These are phyloP conservation scores for Takifugu flavidus DNA, from an alignment of 2,113 vertebrate species.

Conservation along the genomic window DNA sequence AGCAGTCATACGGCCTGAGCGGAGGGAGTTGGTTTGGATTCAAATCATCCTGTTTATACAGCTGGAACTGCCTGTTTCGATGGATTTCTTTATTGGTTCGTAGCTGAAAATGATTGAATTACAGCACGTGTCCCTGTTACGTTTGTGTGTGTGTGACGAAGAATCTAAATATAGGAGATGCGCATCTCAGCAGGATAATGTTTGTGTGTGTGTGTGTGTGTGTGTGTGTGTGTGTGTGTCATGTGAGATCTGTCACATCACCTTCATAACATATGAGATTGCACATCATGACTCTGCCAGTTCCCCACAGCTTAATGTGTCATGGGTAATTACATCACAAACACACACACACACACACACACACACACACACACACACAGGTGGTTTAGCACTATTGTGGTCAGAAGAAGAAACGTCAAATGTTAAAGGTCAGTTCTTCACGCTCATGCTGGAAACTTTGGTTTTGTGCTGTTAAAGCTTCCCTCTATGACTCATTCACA, in stretches of 20 bases:
- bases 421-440: constrained; percentile 44
- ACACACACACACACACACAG: neutral
- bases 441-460: constrained; percentile 19
- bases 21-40: neutral
- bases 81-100: too few relatives aligned
- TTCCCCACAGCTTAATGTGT: constrained; percentile 57
- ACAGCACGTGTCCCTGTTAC: neutral
- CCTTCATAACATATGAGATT: constrained; percentile 51
- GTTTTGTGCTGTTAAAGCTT: neutral
- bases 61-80: neutral
- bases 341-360: constrained; percentile 4
- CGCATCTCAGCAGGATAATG: constrained; percentile 55
- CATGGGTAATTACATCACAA: constrained; percentile 42
- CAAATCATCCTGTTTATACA: constrained; percentile 3
- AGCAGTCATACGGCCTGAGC: constrained; percentile 16
- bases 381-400: constrained; percentile 19
- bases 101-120: too few relatives aligned
- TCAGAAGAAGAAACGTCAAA: constrained; percentile 35
- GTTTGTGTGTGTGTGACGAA: constrained; percentile 12
- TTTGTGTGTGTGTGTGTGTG: constrained; percentile 20
- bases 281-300: constrained; percentile 59
- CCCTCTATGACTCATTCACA: constrained; percentile 32
- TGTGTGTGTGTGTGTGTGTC: constrained; percentile 19
- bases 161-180: constrained; percentile 51
- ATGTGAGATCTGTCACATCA: constrained; percentile 55